Conservation (phyloP, 2,797 vertebrate genomes). For the Hypotaenidia okinawae region DNA sequence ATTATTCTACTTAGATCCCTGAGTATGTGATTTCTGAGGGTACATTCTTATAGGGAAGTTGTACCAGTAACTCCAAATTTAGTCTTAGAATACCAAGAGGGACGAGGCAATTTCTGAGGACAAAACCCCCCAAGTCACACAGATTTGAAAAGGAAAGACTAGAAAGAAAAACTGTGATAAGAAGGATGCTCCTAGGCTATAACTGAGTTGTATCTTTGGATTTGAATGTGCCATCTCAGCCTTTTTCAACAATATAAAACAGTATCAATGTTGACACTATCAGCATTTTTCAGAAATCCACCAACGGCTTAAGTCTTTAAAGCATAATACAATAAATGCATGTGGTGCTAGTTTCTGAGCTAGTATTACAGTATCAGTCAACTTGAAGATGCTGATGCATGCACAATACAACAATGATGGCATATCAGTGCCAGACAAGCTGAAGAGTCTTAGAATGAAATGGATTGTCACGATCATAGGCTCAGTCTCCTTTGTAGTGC, state of each 20-base stretch:
- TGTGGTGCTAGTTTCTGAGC: background rate
- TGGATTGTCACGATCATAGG: background rate
- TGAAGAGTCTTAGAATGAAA: background rate
- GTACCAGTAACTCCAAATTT: background rate
- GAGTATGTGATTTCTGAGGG: background rate
- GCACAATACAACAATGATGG: background rate
- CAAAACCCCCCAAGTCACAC: background rate
- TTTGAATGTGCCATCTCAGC: background rate
- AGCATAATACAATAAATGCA: background rate
- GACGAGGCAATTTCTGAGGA: background rate
- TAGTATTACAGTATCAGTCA: background rate
- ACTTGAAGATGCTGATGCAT: background rate
- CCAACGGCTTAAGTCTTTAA: background rate
- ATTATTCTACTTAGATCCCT: background rate
- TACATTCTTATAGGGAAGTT: background rate
- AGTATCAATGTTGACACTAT: background rate
- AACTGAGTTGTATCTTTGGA: background rate
- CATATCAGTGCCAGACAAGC: background rate
- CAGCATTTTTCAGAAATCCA: constrained; percentile 15
- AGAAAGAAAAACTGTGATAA: background rate
- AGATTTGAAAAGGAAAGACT: background rate
- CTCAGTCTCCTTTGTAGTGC: background rate
- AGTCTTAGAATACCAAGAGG: background rate
- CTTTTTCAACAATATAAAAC: background rate
- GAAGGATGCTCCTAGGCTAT: background rate